Evolutionary conservation across 2,888 invertebrate genomes (phyloP).

Genomic region (Drosophila glabriapex): DNA sequence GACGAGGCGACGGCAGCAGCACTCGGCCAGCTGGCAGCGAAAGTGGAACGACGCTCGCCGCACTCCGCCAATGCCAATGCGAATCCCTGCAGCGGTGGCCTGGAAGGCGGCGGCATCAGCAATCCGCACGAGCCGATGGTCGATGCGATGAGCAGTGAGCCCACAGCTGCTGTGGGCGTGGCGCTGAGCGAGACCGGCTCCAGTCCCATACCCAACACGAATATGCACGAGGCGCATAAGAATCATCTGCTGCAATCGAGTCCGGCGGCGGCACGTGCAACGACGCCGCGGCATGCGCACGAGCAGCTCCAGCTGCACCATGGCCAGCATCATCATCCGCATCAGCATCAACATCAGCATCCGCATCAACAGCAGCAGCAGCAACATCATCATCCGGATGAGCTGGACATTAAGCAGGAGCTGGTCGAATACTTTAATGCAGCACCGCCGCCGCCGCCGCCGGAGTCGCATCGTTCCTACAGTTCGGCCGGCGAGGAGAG

Average conservation of each 20-base stretch:
- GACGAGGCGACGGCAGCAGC: slow-evolving; percentile 65
- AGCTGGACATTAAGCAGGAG: slow-evolving; percentile 83
- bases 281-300: slow-evolving; percentile 67
- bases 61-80: background rate
- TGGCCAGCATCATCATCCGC: slow-evolving; percentile 45
- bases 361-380: slow-evolving; percentile 43
- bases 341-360: slow-evolving; percentile 69
- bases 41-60: slow-evolving; percentile 77
- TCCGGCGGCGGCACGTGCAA: slow-evolving; percentile 59
- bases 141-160: slow-evolving; percentile 30
- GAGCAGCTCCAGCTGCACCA: slow-evolving; percentile 67
- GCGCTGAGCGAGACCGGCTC: slow-evolving; percentile 71
- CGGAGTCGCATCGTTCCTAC: slow-evolving; percentile 83
- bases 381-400: slow-evolving; percentile 62
- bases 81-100: slow-evolving; percentile 33
- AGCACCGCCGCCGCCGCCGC: slow-evolving; percentile 76
- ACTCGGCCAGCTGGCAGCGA: slow-evolving; percentile 67
- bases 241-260: slow-evolving; percentile 68
- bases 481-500: slow-evolving; percentile 83
- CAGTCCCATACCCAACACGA: slow-evolving; percentile 82
- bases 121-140: slow-evolving; percentile 25
- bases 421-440: slow-evolving; percentile 82
- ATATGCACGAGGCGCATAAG: slow-evolving; percentile 80
- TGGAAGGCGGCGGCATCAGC: slow-evolving; percentile 26
- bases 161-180: background rate